Evolutionary conservation across 2,888 invertebrate genomes (phyloP), one percentile per base, ranked within the genome.

Genomic region (Tachina fera): DNA sequence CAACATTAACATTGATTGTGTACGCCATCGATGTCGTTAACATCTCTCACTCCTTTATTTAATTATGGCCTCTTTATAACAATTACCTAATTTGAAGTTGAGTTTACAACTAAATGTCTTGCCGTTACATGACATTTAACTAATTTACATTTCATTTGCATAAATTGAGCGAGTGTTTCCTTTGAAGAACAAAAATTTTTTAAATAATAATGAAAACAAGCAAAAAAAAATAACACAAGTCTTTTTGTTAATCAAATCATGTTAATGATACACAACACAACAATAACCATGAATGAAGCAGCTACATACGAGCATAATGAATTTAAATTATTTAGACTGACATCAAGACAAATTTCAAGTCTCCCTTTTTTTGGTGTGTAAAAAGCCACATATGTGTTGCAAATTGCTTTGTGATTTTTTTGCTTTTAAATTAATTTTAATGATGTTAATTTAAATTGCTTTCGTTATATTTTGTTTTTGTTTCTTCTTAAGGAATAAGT

Each of bases 71-170:
- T 77, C 78, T 68, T 78, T 58, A 74, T 82, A 65, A 65, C 82
- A 83, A 83, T 86, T 86, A 83, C 79, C 83, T 67, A 86, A 83
- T 86, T 86, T 83, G 39, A 86, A 76, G 43, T 83, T 45, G 68
- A 72, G 31, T 67, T 74, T 74, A 51, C 41, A 31, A n/a, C 16
- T 47, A 78, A 63, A 16, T 74, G 63, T 65, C 79, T 76, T 75
- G 77, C 71, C 71, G 79, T 79, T 68, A 86, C 83, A 79, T 83
- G 79, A 79, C 79, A 74, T 89, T 90, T 89, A 87, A 89, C 90
- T 90, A 90, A 91, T 91, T 91, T 91, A 90, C 91, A 91, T 91
- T 90, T 89, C 90, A 91, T 91, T 91, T 91, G 89, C 91, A 91
- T 91, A 90, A 91, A 91, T 91, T 90, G 31, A 31, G 4, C n/a